A percentile compares a stretch with the other conserved stretches of the same genome.
phyloP scores from a whole-genome alignment of 2,888 invertebrate genomes.

The Pteria penguin region DNA sequence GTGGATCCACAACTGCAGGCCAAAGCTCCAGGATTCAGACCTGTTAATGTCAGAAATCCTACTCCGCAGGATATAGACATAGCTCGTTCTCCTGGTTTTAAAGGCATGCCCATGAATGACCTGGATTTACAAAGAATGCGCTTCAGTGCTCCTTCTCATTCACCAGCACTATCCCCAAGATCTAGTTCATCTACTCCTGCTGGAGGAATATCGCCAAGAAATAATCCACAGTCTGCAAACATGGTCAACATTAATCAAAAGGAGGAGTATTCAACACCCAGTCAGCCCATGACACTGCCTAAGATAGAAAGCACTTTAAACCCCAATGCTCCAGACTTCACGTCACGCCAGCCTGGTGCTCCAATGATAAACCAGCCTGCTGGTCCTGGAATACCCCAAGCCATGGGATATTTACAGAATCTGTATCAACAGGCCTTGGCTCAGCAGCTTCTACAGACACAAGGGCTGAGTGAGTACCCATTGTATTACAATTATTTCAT shows the following conservation, averaged over 20 bases:
- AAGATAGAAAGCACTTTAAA: constrained; percentile 84
- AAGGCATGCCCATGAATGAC: constrained; percentile 50
- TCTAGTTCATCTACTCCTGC: constrained; percentile 60
- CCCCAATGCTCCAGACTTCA: constrained; percentile 90
- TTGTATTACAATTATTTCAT: background rate
- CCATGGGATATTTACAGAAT: constrained; percentile 47
- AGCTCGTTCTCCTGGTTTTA: constrained; percentile 30
- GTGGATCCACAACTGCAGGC: constrained; percentile 76
- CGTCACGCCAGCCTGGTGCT: constrained; percentile 77
- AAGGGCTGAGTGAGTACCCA: constrained; percentile 25
- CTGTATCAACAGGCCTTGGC: constrained; percentile 61
- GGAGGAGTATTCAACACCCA: constrained; percentile 77
- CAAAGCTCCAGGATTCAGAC: constrained; percentile 80
- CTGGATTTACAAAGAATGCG: constrained; percentile 46
- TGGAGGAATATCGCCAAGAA: constrained; percentile 52
- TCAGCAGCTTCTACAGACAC: constrained; percentile 49
- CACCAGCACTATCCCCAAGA: constrained; percentile 64
- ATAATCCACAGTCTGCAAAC: constrained; percentile 49
- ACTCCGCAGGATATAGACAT: constrained; percentile 50
- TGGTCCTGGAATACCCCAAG: constrained; percentile 30
- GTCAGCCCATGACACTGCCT: constrained; percentile 79
- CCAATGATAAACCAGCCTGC: constrained; percentile 13
- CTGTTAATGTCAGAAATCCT: constrained; percentile 46
- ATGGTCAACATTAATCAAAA: constrained; percentile 58
- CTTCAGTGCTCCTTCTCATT: constrained; percentile 71